These are phyloP conservation scores for Penaeus indicus DNA, from an alignment of 1,140 invertebrate genomes.

Conservation along the genomic window DNA sequence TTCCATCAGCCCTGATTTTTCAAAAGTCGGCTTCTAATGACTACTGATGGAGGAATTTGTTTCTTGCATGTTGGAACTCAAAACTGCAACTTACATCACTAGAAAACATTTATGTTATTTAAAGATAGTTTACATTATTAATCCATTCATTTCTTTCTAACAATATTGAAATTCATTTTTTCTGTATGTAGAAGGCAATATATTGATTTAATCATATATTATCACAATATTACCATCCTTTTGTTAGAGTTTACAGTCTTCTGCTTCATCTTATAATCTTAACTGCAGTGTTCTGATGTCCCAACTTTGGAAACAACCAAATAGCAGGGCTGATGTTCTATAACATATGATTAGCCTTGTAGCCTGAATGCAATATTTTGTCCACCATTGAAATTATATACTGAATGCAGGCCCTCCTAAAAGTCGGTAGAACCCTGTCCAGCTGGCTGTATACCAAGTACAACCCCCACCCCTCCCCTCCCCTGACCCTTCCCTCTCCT, in stretches of 20 bases:
- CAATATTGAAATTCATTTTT: too few relatives aligned
- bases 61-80: too few relatives aligned
- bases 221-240: too few relatives aligned
- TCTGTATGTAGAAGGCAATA: too few relatives aligned
- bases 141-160: too few relatives aligned
- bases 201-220: too few relatives aligned
- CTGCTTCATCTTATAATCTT: not conserved
- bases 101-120: too few relatives aligned
- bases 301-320: conserved; percentile 38
- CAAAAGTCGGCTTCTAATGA: too few relatives aligned
- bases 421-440: conserved; percentile 57
- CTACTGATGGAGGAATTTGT: too few relatives aligned
- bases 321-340: conserved; percentile 57
- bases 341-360: conserved; percentile 59
- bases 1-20: conserved; percentile 52
- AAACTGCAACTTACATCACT: too few relatives aligned
- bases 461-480: conserved; percentile 39
- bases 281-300: conserved; percentile 5
- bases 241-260: too few relatives aligned
- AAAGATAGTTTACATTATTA: too few relatives aligned
- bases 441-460: conserved; percentile 58
- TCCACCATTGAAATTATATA: conserved; percentile 55
- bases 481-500: not conserved
- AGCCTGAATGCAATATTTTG: conserved; percentile 60
- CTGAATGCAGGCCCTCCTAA: conserved; percentile 54